Percentiles rank a stretch among this genome's conserved stretches.
Evolutionary conservation across 2,888 invertebrate species (phyloP).

Genomic region (Idaea aversata): DNA sequence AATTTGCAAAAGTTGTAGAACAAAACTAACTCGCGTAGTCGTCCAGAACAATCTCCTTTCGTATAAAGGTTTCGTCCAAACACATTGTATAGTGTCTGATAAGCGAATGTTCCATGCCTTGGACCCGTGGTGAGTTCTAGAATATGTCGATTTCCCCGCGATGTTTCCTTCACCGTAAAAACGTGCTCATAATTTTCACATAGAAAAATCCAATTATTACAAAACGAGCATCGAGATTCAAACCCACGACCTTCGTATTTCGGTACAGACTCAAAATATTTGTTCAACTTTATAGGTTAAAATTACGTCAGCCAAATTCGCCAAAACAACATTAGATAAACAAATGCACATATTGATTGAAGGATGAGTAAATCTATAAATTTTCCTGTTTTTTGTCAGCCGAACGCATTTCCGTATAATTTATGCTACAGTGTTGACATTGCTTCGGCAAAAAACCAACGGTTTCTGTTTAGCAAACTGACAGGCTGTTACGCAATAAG

Average conservation of each 20-base stretch:
- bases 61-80: too few relatives aligned
- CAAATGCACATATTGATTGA: slow-evolving; percentile 9
- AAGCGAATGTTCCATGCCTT: too few relatives aligned
- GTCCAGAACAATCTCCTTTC: too few relatives aligned
- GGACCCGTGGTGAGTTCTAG: too few relatives aligned
- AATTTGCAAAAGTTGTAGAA: too few relatives aligned
- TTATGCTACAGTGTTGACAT: slow-evolving; percentile 17
- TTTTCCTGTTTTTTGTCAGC: slow-evolving; percentile 24
- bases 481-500: slow-evolving; percentile 14
- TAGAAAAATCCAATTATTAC: too few relatives aligned
- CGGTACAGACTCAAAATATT: neutral
- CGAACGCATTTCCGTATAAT: slow-evolving; percentile 15
- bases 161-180: too few relatives aligned
- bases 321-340: slow-evolving; percentile 11
- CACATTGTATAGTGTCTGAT: too few relatives aligned
- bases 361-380: slow-evolving; percentile 22
- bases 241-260: neutral
- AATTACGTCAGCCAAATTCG: neutral
- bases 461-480: slow-evolving; percentile 11
- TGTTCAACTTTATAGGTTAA: neutral
- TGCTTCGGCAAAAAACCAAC: slow-evolving; percentile 10
- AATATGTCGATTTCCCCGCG: too few relatives aligned
- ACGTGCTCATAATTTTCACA: too few relatives aligned
- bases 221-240: neutral
- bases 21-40: too few relatives aligned